Evolutionary conservation across 1,140 invertebrate species (phyloP).

Genomic region (Papilio glaucus): DNA sequence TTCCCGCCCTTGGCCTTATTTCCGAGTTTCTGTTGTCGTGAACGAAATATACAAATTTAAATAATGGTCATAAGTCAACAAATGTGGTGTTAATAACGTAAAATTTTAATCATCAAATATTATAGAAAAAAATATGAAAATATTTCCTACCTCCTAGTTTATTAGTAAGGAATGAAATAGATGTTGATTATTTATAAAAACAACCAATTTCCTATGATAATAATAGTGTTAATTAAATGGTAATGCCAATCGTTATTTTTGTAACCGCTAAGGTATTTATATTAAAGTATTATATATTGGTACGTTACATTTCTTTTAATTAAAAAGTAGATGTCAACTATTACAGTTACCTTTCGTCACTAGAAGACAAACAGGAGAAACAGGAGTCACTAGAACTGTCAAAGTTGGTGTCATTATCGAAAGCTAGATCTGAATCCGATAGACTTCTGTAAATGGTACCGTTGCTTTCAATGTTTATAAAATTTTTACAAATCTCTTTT

Average conservation of each 20-base stretch:
- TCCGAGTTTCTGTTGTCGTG: constrained; percentile 54
- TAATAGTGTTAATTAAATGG: too few species aligned
- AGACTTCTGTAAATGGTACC: constrained; percentile 57
- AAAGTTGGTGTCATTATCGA: constrained; percentile 51
- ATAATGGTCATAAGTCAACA: too few species aligned
- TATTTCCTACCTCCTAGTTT: too few species aligned
- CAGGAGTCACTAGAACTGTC: constrained; percentile 68
- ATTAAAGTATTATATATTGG: too few species aligned
- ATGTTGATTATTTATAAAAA: too few species aligned
- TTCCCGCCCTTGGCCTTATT: constrained; percentile 61
- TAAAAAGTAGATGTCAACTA: constrained; percentile 8
- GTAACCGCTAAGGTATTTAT: too few species aligned
- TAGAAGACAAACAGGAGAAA: constrained; percentile 60
- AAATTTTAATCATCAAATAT: too few species aligned
- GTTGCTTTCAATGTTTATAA: constrained; percentile 65
- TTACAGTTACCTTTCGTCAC: constrained; percentile 61
- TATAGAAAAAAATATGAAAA: too few species aligned
- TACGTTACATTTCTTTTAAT: background rate
- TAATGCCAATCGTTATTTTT: too few species aligned
- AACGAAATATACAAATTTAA: background rate
- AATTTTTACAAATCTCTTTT: constrained; percentile 62
- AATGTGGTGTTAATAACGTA: too few species aligned
- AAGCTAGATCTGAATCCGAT: constrained; percentile 62
- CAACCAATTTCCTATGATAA: too few species aligned
- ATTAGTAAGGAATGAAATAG: too few species aligned